Evolutionary conservation across 2,797 vertebrate species (phyloP).

Genomic region (Sebastes baramenuke): DNA sequence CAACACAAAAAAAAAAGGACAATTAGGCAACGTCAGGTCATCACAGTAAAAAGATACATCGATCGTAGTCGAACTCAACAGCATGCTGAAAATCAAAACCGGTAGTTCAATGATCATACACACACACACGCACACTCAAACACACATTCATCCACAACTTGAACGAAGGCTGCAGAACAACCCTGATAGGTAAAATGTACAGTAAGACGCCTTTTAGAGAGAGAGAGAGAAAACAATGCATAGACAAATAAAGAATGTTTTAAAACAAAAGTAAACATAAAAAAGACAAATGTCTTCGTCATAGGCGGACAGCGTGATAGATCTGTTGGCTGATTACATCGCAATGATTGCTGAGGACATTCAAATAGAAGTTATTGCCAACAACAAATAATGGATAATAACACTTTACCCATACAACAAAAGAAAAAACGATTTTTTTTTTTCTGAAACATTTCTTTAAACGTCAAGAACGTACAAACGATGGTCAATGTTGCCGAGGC

Average conservation of each 20-base stretch:
- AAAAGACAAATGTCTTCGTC: slow-evolving; percentile 66
- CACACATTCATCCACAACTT: slow-evolving; percentile 39
- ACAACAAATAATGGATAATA: slow-evolving; percentile 62
- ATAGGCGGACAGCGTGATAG: slow-evolving; percentile 46
- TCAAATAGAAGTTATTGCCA: slow-evolving; percentile 77
- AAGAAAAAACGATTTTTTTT: slow-evolving; percentile 11
- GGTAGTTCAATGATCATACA: slow-evolving; percentile 38
- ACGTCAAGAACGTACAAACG: slow-evolving; percentile 74
- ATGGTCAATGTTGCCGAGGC: slow-evolving; percentile 63
- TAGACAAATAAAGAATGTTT: slow-evolving; percentile 79
- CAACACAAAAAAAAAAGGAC: slow-evolving; percentile 54
- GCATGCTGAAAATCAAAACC: slow-evolving; percentile 74
- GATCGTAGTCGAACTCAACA: slow-evolving; percentile 65
- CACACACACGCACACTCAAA: slow-evolving; percentile 15
- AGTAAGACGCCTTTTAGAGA: slow-evolving; percentile 73
- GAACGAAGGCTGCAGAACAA: slow-evolving; percentile 64
- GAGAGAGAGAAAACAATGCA: slow-evolving; percentile 72
- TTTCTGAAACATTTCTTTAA: slow-evolving; percentile 53
- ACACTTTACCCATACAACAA: slow-evolving; percentile 54
- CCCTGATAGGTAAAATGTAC: slow-evolving; percentile 68
- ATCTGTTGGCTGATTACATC: slow-evolving; percentile 66
- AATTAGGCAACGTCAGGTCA: slow-evolving; percentile 69
- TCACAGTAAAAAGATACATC: slow-evolving; percentile 81
- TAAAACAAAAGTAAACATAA: slow-evolving; percentile 75
- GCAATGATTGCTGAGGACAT: slow-evolving; percentile 72